phyloP scores from a whole-genome alignment of 37 sponge, comb jelly and placozoan genomes.

The Oscarella lobularis region DNA sequence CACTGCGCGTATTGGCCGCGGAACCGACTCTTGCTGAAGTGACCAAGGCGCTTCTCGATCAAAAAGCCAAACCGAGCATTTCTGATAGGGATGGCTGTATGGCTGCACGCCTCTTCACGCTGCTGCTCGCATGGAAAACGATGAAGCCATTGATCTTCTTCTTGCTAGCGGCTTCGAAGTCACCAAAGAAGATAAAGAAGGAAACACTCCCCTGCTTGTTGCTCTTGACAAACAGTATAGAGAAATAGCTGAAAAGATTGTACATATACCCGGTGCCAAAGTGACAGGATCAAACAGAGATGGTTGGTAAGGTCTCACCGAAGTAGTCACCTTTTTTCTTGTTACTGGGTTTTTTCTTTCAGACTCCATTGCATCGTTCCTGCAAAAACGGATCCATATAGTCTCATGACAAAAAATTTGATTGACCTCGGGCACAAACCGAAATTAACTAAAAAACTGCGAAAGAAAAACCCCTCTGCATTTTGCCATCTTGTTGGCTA shows the following conservation, averaged over 20 bases:
- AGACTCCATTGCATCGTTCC: neutral
- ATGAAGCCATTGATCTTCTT: slow-evolving; percentile 18
- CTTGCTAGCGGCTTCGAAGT: slow-evolving; percentile 2
- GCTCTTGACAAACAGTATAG: neutral
- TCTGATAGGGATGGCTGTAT: slow-evolving; percentile 24
- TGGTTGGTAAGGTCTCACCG: neutral
- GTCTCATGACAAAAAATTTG: neutral
- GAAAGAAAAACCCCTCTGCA: neutral
- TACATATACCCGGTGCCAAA: neutral
- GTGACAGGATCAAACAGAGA: neutral
- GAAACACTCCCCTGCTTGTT: neutral
- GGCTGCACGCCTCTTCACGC: slow-evolving; percentile 49
- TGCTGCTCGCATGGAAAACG: slow-evolving; percentile 30
- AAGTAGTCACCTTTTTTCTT: no score
- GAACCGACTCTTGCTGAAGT: neutral
- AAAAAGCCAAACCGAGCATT: slow-evolving; percentile 21
- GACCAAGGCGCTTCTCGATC: slow-evolving; percentile 9
- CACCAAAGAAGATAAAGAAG: neutral
- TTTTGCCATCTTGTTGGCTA: neutral
- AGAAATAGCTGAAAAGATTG: neutral
- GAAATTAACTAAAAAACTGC: neutral
- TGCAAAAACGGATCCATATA: neutral
- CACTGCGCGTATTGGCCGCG: neutral
- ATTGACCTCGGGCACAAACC: neutral
- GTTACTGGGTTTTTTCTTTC: neutral